Base-by-base conservation (phyloP, 1,140 invertebrate species). In the Caenorhabditis elegans region DNA sequence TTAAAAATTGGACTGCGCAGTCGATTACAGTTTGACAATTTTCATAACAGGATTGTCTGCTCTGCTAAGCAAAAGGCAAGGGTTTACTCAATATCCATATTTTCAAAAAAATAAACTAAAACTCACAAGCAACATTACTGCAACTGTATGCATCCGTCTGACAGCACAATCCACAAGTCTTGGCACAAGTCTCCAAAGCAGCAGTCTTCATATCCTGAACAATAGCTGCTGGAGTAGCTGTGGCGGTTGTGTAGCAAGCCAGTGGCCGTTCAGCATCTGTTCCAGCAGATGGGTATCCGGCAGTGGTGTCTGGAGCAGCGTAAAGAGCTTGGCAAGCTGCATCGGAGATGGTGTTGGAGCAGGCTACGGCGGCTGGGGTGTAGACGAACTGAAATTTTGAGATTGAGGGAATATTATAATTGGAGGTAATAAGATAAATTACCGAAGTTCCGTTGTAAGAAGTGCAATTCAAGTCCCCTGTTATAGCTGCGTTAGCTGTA, bases 151-250 rank as follows among this genome's bases (percentile, higher is more conserved):
- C 70, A 26, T 60, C 53, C 36, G 60, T 76, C 31, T 43, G 47
- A 43, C 79, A 81, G 28, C 79, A 81, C 34, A 51, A 81, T 81
- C 79, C 79, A 76, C 79, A 81, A 22, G 36, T 70, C 28, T 81
- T 75, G 5, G 79, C 55, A 36, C 79, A 81, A 13, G 46, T 75
- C n/a, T 48, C 79, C 31, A 76, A n/a, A 15, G 79, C 79, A 0
- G 70, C 60, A 6, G 51, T 79, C 26, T 79, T 79, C 19, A 79
- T 53, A 10, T 53, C 77, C 22, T 49, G 19, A 78, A 70, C 60
- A 13, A 70, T 22, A 6, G 34, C 34, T 31, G 47, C 31, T 36
- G 47, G 49, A 24, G 49, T 78, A 2, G 34, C 47, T 15, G 24
- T 34, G 22, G 47, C 77, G 0, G 60, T 70, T 0, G 60, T 70